Evolutionary conservation across 1,140 invertebrate species (phyloP), one percentile per base, ranked within the genome.

Genomic region (Ceratosolen fusciceps): DNA sequence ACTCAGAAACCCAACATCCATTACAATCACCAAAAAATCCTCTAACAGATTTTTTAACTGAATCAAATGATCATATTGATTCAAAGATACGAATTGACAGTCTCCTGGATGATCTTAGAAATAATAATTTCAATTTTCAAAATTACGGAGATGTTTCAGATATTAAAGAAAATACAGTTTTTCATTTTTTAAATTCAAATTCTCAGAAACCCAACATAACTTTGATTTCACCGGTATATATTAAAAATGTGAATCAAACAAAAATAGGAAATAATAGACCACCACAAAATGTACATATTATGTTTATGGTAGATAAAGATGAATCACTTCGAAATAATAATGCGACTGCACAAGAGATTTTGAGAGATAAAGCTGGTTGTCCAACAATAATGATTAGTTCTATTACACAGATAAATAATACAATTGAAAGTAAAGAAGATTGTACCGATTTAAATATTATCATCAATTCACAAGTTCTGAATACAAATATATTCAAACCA

Each of bases 391-490:
- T 87, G 31, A 90, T 91, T 14, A 91, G 90, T 65, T 86, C 88
- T 0, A 86, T 88, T 12, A 90, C 90, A 0, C 84, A 84, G 34
- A 85, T 90, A 7, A 90, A 90, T 29, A 90, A 90, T 49, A 90
- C 88, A 0, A 87, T 90, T 24, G 84, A 90, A 31, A 89, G 86
- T 58, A 90, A 90, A 62, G 86, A 90, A 75, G 89, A 88, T 0
- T 91, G 90, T 65, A 90, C 86, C 0, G 90, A 90, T 72, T 56
- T 91, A 12, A 91, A 90, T 74, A 90, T 91, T n/a, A 86, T 91
- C 8, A 90, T 91, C 24, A 90, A 91, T 68, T 90, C 89, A 0
- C 90, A 91, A 16, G 76, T 90, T 19, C 74, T 89, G 9, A 89
- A 85, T 68, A 88, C 85, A 0, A 88, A 89, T 47, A 75, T 85